phyloP scores from a whole-genome alignment of 2,888 invertebrate species.

The Macroteleia sp. region DNA sequence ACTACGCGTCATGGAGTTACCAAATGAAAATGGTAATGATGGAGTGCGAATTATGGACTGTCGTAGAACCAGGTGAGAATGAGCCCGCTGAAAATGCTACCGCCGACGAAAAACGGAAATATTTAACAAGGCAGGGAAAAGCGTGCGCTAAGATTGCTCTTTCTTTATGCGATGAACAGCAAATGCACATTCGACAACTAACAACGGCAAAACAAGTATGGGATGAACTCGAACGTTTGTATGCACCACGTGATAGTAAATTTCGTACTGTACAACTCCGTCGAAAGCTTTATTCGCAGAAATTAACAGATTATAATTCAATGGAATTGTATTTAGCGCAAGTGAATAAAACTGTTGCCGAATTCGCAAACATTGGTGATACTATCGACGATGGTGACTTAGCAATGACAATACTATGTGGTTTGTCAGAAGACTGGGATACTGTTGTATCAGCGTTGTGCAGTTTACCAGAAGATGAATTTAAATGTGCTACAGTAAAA shows the following conservation, averaged over 20 bases:
- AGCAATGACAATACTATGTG: constrained; percentile 41
- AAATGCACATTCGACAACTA: neutral
- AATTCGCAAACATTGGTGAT: constrained; percentile 38
- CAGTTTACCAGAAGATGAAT: constrained; percentile 21
- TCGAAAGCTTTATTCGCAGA: constrained; percentile 11
- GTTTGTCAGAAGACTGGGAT: constrained; percentile 29
- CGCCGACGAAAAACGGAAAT: no score
- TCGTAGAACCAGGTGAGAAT: constrained; percentile 18
- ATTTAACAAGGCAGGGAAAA: no score
- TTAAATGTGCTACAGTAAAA: constrained; percentile 17
- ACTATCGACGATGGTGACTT: constrained; percentile 37
- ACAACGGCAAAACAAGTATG: constrained; percentile 25
- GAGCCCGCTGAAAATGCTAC: constrained; percentile 13
- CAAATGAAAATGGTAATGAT: constrained; percentile 26
- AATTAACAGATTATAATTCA: neutral
- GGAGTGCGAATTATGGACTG: constrained; percentile 20
- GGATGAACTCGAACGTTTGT: constrained; percentile 40
- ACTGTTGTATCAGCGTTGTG: constrained; percentile 28
- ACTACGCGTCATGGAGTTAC: constrained; percentile 25
- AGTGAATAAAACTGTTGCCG: constrained; percentile 26
- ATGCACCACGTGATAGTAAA: constrained; percentile 32
- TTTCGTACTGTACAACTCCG: constrained; percentile 39
- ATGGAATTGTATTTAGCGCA: constrained; percentile 28
- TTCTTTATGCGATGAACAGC: no score
- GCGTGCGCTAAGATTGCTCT: no score